Evolutionary conservation across 2,888 invertebrate species (phyloP), one percentile per base, ranked within the genome.

Genomic region (Drosophila kanekoi): DNA sequence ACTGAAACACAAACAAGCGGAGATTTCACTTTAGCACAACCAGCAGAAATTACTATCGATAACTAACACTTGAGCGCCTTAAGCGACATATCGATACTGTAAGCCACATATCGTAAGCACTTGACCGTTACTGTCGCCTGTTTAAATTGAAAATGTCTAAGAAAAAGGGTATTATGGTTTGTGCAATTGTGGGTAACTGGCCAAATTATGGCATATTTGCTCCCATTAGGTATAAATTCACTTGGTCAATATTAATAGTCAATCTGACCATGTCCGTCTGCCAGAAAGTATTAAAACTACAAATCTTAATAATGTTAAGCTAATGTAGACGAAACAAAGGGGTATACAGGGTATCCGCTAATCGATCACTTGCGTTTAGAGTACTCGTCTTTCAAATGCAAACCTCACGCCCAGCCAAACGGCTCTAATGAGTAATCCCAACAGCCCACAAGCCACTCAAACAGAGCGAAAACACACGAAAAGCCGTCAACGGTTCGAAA

Each of bases 401-500:
- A 52, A 33, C 2, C 10, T 8, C 14, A 10, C 35, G 18, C 35
- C 18, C 35, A 43, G n/a, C 32, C 14, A 63, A 54, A 23, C 28
- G 28, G 38, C 33, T 41, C 57, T 56, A 72, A 68, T 64, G 23
- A 51, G 54, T 61, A 63, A 54, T 38, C 58, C 48, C 35, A 68
- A 59, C 32, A 60, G 52, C 23, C 43, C 48, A 54, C 72, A 74
- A 69, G 56, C 63, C 44, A 62, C 16, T 60, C 56, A 66, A 66
- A 64, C 64, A 57, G 37, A 37, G 60, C 60, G 65, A 33, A 59
- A 66, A 54, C 72, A 48, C 28, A 41, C 53, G 56, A 57, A 69
- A 72, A 76, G 61, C 76, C 61, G 54, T 62, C 51, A 76, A 76
- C 53, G 60, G 54, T 16, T 47, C 47, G 63, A 75, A 75, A 71